phyloP scores from a whole-genome alignment of 2,113 vertebrate species.

The Microcebus jonahi region DNA sequence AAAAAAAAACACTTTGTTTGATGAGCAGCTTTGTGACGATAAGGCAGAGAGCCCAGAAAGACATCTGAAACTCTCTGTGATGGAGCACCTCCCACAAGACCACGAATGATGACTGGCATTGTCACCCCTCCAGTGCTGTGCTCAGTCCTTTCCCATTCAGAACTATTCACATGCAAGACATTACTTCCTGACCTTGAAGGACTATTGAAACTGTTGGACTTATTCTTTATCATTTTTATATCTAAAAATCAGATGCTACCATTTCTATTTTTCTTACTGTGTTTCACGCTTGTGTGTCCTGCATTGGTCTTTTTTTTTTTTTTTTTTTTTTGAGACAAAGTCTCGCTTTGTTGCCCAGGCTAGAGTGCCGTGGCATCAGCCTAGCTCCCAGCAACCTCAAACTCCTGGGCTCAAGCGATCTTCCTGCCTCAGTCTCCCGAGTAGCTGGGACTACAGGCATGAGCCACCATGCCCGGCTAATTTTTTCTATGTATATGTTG shows the following conservation, averaged over 20 bases:
- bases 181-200: neutral
- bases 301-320: no score
- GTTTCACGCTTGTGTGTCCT: neutral
- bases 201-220: neutral
- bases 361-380: no score
- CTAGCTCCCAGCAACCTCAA: no score
- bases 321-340: no score
- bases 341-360: no score
- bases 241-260: no score
- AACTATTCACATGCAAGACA: neutral
- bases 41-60: neutral
- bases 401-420: no score
- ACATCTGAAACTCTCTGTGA: rapidly evolving
- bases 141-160: neutral
- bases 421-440: no score
- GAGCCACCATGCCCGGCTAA: no score
- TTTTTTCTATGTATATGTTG: no score
- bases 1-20: no score
- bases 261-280: neutral
- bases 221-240: neutral
- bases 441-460: no score
- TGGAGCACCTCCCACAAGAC: rapidly evolving
- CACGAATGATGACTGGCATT: rapidly evolving
- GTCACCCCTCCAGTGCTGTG: neutral
- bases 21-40: neutral